These are phyloP conservation scores for Rutpela maculata DNA, from an alignment of 2,888 invertebrate genomes.

Conservation along the genomic window DNA sequence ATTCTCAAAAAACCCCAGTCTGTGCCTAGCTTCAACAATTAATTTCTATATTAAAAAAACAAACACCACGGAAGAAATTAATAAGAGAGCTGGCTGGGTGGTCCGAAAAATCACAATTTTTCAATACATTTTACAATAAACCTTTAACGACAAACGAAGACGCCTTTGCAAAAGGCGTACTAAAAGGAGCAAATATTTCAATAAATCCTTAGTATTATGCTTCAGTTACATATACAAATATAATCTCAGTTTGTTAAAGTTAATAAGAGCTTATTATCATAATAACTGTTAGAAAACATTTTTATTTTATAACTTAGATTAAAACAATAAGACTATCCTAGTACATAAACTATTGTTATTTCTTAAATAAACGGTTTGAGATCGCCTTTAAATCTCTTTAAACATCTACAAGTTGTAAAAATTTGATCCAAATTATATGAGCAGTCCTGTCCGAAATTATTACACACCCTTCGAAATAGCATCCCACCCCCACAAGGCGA, in stretches of 20 bases:
- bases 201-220: neutral
- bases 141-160: neutral
- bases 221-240: no score
- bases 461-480: no score
- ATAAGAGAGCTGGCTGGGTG: neutral
- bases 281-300: no score
- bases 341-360: neutral
- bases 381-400: neutral
- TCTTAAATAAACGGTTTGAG: neutral
- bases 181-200: neutral
- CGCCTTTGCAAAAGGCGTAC: neutral
- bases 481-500: no score
- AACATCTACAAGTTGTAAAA: neutral
- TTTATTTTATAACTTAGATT: neutral
- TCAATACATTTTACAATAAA: neutral
- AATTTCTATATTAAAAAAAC: neutral
- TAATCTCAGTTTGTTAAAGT: no score
- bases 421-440: neutral
- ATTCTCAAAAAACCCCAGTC: neutral
- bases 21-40: neutral
- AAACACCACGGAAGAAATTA: neutral
- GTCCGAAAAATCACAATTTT: neutral
- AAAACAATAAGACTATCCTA: no score
- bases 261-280: no score
- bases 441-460: neutral